Evolutionary conservation across 2,888 invertebrate genomes (phyloP).

Genomic region (Hypomecis punctinalis): DNA sequence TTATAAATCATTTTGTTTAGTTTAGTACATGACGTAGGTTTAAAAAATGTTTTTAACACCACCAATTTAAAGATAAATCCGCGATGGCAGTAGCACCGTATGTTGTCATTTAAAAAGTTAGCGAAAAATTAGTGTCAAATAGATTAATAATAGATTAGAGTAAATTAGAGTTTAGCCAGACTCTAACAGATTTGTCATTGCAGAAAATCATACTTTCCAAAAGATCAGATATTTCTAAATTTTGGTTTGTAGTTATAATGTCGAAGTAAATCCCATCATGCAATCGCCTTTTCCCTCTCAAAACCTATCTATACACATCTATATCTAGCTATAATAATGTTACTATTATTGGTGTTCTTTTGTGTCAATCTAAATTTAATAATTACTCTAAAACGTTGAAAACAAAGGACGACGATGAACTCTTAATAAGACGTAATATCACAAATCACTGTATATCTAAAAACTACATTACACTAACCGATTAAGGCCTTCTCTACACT

Average conservation of each 20-base stretch:
- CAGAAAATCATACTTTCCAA: neutral
- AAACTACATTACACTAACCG: constrained; percentile 65
- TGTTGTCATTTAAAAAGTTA: no score
- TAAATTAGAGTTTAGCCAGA: no score
- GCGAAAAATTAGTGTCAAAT: no score
- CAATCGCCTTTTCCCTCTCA: constrained; percentile 11
- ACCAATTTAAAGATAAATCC: no score
- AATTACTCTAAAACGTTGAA: constrained; percentile 72
- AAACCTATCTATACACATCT: constrained; percentile 35
- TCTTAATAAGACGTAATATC: constrained; percentile 81
- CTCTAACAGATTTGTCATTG: neutral
- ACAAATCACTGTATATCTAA: constrained; percentile 81
- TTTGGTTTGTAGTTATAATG: neutral
- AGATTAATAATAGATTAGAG: no score
- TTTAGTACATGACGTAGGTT: no score
- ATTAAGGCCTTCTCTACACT: neutral
- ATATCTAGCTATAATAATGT: constrained; percentile 57
- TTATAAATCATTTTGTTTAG: no score
- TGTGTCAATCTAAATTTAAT: constrained; percentile 76
- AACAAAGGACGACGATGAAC: constrained; percentile 77
- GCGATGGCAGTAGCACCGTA: no score
- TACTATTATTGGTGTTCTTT: constrained; percentile 81
- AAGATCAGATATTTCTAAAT: neutral
- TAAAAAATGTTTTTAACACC: no score
- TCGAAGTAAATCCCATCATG: constrained; percentile 3